These are phyloP conservation scores for Steinernema carpocapsae DNA, from an alignment of 2,888 invertebrate species.

Conservation along the genomic window DNA sequence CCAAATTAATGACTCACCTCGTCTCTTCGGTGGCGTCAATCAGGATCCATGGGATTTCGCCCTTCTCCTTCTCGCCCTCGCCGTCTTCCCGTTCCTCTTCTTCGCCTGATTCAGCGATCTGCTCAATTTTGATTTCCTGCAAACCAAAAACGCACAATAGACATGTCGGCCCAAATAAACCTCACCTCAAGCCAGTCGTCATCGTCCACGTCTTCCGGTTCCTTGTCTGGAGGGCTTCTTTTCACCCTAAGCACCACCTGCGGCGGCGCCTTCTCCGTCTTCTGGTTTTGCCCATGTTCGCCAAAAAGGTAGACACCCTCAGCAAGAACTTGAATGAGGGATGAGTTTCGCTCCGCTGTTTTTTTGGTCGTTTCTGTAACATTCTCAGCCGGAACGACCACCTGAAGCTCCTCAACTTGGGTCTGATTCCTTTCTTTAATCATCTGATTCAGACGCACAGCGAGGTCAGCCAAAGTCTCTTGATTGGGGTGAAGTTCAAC, in stretches of 20 bases:
- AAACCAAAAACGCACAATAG: too few species aligned
- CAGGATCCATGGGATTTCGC: conserved; percentile 53
- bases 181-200: conserved; percentile 46
- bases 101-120: neutral
- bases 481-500: conserved; percentile 63
- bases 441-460: conserved; percentile 53
- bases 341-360: neutral
- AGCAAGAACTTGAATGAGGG: conserved; percentile 29
- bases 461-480: conserved; percentile 54
- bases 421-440: conserved; percentile 41
- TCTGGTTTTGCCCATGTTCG: neutral
- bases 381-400: too few species aligned
- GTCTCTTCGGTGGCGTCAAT: conserved; percentile 62
- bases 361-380: neutral
- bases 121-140: neutral
- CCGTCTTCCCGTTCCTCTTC: conserved; percentile 1
- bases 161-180: too few species aligned
- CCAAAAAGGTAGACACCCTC: neutral
- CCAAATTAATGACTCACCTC: conserved; percentile 45
- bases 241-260: neutral
- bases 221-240: conserved; percentile 12
- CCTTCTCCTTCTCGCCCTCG: conserved; percentile 41
- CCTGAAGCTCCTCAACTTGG: too few species aligned
- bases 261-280: neutral
- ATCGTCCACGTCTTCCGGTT: conserved; percentile 38